Percentiles rank a stretch among this genome's conserved stretches.
phyloP scores from a whole-genome alignment of 2,113 vertebrate genomes.

The Hyla sarda region DNA sequence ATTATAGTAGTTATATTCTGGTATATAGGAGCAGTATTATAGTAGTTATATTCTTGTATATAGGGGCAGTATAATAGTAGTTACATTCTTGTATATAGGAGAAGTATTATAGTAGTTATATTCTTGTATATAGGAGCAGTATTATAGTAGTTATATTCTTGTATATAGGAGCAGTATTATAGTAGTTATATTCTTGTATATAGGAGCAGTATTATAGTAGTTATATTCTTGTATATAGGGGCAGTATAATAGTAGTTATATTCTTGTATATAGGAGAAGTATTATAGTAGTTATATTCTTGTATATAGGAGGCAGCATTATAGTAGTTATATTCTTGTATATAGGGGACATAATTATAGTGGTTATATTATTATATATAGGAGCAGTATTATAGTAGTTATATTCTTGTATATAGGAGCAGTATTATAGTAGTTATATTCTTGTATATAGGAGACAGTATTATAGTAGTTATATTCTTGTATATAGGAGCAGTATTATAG shows the following conservation, averaged over 20 bases:
- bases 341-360: background rate
- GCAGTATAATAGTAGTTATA: conserved; percentile 23
- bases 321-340: conserved; percentile 17
- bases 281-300: conserved; percentile 21
- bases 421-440: conserved; percentile 17
- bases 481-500: background rate
- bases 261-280: background rate
- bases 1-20: too few relatives aligned
- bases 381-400: conserved; percentile 3
- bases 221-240: background rate
- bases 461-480: conserved; percentile 12
- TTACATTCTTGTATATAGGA: too few relatives aligned
- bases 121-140: background rate
- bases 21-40: too few relatives aligned
- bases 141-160: conserved; percentile 8
- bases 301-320: background rate
- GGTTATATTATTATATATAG: background rate
- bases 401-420: background rate
- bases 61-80: too few relatives aligned
- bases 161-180: background rate
- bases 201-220: conserved; percentile 11
- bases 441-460: background rate
- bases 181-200: conserved; percentile 9
- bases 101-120: background rate
- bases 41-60: too few relatives aligned